These are phyloP conservation scores for Psittacula derbiana DNA, from an alignment of 2,797 vertebrate genomes.

Conservation along the genomic window DNA sequence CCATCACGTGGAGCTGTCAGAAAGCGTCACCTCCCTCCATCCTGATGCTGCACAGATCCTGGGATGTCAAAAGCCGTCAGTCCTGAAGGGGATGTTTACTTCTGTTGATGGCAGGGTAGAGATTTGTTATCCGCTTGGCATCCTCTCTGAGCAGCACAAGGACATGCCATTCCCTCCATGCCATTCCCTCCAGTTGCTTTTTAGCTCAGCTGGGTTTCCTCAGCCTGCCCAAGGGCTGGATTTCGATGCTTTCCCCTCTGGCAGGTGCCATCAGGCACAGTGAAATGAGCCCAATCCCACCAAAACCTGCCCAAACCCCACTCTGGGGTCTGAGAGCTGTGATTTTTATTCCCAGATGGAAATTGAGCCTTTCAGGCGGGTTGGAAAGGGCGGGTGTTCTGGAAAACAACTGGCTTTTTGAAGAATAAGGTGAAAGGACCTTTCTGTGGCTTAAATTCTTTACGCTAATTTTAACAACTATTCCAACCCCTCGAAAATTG, in stretches of 20 bases:
- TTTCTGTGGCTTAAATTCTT: slow-evolving; percentile 68
- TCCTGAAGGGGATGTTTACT: slow-evolving; percentile 3
- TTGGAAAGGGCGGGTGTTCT: neutral
- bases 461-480: slow-evolving; percentile 71
- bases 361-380: neutral
- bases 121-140: neutral
- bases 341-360: neutral
- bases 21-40: neutral
- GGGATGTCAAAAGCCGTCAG: neutral
- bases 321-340: neutral
- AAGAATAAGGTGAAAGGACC: slow-evolving; percentile 67
- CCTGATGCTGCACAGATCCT: slow-evolving; percentile 12
- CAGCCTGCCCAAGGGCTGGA: neutral
- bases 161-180: rapidly evolving
- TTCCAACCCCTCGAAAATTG: slow-evolving; percentile 67
- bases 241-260: neutral
- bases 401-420: slow-evolving; percentile 69
- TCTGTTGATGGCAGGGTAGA: neutral
- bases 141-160: neutral
- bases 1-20: neutral
- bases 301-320: neutral
- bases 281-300: neutral
- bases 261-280: slow-evolving; percentile 41
- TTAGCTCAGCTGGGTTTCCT: neutral
- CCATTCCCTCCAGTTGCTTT: neutral